Conservation (phyloP, 1,140 invertebrate genomes). For the Caenorhabditis briggsae region DNA sequence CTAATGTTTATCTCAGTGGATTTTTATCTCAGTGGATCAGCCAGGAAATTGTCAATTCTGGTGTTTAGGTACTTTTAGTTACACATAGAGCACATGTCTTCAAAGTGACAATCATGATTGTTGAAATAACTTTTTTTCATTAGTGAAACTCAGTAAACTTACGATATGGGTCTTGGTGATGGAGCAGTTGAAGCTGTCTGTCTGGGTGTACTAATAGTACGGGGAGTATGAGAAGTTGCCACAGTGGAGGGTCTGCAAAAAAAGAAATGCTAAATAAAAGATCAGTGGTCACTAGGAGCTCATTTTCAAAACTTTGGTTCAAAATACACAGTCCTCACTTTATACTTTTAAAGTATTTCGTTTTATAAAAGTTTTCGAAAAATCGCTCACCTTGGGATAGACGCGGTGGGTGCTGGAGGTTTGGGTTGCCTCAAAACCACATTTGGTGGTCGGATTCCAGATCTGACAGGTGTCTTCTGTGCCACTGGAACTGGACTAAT, state of each 20-base stretch:
- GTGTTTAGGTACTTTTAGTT: too few species aligned
- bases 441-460: conserved; percentile 20
- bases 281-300: conserved; percentile 41
- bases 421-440: neutral
- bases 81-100: too few species aligned
- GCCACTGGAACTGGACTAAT: neutral
- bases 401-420: neutral
- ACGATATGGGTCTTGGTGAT: conserved; percentile 11
- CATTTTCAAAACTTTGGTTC: neutral
- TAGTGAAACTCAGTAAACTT: neutral
- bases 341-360: too few species aligned
- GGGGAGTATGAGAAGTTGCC: neutral
- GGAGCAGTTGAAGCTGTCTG: neutral
- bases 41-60: too few species aligned
- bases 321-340: too few species aligned
- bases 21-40: too few species aligned
- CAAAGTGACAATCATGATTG: too few species aligned
- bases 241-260: neutral
- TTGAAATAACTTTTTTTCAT: too few species aligned
- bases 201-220: conserved; percentile 13
- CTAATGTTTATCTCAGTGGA: too few species aligned
- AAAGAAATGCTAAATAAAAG: neutral
- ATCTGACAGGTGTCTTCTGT: neutral
- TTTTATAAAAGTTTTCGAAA: too few species aligned
- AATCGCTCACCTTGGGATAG: neutral